These are phyloP conservation scores for Eolophus roseicapilla DNA, from an alignment of 2,113 vertebrate genomes.

Conservation along the genomic window DNA sequence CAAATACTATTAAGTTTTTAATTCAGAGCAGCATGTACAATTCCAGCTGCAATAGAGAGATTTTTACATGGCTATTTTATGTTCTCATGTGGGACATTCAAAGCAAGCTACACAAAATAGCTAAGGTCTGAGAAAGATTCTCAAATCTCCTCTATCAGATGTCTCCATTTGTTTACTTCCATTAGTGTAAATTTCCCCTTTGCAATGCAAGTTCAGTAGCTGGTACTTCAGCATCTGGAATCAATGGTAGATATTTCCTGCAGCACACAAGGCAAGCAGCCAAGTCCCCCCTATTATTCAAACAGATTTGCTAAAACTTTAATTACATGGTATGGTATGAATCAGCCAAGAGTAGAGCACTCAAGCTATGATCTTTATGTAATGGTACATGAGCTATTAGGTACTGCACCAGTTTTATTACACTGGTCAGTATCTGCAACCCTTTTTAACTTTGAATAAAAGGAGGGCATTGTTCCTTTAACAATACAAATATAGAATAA, in stretches of 20 bases:
- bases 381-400: background rate
- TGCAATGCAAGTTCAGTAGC: slow-evolving; percentile 45
- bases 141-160: slow-evolving; percentile 61
- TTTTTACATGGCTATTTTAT: background rate
- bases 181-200: slow-evolving; percentile 66
- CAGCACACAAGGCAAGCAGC: slow-evolving; percentile 33
- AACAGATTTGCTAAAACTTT: slow-evolving; percentile 15
- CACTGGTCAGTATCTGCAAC: background rate
- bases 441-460: background rate
- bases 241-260: slow-evolving; percentile 60
- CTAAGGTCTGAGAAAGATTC: slow-evolving; percentile 1
- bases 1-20: background rate
- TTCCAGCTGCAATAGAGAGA: background rate
- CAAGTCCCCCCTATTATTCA: slow-evolving; percentile 45
- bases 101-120: background rate
- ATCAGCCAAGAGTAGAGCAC: background rate
- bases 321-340: background rate
- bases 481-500: background rate
- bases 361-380: background rate
- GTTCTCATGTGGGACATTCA: background rate
- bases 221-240: slow-evolving; percentile 57
- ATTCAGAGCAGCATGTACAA: background rate
- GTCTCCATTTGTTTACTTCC: slow-evolving; percentile 65
- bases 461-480: background rate
- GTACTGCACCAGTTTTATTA: background rate